Conservation (phyloP, 2,113 vertebrate genomes). For the Tragelaphus strepsiceros region DNA sequence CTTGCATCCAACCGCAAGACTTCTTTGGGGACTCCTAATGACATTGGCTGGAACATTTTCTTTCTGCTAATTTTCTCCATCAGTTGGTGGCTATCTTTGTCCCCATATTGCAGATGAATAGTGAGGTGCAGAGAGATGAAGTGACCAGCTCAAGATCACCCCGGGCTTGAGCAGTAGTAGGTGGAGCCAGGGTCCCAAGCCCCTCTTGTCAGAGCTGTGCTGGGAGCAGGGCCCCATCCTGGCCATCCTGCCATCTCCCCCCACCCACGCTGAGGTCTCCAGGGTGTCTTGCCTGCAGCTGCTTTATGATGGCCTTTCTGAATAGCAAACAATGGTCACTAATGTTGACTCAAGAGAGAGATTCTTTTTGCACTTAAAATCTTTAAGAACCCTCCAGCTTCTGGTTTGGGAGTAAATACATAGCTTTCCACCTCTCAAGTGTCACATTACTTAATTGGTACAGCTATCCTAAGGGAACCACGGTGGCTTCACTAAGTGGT, state of each 20-base stretch:
- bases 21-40: too few relatives aligned
- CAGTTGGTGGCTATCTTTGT: not conserved
- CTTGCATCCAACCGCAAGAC: rapidly evolving
- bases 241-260: not conserved
- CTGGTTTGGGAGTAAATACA: constrained; percentile 41
- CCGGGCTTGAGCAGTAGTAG: rapidly evolving
- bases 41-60: not conserved
- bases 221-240: rapidly evolving
- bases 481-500: not conserved
- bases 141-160: not conserved
- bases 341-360: not conserved
- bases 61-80: not conserved
- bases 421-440: not conserved
- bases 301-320: not conserved
- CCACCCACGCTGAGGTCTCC: not conserved
- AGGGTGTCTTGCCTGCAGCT: not conserved
- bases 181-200: rapidly evolving
- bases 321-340: not conserved
- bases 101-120: not conserved
- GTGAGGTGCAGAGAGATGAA: not conserved
- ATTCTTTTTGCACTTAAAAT: not conserved
- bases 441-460: constrained; percentile 27
- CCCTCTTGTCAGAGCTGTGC: not conserved
- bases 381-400: not conserved
- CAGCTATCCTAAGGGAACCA: not conserved